These are phyloP conservation scores for Melangyna quadrimaculata DNA, from an alignment of 2,888 invertebrate genomes.

Conservation along the genomic window DNA sequence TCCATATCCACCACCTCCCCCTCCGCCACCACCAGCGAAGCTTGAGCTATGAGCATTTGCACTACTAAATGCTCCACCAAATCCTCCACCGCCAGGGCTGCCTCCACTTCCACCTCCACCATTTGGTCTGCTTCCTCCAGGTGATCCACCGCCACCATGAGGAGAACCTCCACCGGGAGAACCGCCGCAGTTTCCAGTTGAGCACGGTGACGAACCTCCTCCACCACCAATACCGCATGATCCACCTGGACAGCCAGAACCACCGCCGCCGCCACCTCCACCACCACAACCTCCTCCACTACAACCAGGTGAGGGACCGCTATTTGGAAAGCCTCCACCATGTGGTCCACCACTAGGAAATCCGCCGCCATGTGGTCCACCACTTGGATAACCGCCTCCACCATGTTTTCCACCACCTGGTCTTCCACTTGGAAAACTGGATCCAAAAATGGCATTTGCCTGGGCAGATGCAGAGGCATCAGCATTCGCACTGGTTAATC, in stretches of 20 bases:
- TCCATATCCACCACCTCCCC: constrained; percentile 72
- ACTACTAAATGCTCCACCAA: constrained; percentile 65
- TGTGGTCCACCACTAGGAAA: constrained; percentile 40
- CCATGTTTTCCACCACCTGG: constrained; percentile 47
- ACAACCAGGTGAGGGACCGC: constrained; percentile 42
- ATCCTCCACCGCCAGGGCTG: constrained; percentile 29
- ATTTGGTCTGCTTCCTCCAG: constrained; percentile 22
- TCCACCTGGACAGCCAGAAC: constrained; percentile 19
- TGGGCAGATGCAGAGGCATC: not conserved
- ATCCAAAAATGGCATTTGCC: constrained; percentile 38
- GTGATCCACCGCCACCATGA: constrained; percentile 26
- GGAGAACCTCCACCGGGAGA: constrained; percentile 75
- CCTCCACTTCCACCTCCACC: constrained; percentile 44
- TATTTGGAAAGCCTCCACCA: constrained; percentile 37
- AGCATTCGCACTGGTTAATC: constrained; percentile 16
- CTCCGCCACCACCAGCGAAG: constrained; percentile 57
- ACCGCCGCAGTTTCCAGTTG: constrained; percentile 38
- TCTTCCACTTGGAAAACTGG: constrained; percentile 1
- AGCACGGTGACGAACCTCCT: not conserved
- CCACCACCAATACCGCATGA: constrained; percentile 19
- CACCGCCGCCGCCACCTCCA: constrained; percentile 31
- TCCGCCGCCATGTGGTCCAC: constrained; percentile 48
- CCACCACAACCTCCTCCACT: constrained; percentile 48
- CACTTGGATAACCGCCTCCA: constrained; percentile 50
- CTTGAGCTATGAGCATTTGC: constrained; percentile 70